Evolutionary conservation across 2,888 invertebrate species (phyloP).

Genomic region (Netelia fuscicornis): DNA sequence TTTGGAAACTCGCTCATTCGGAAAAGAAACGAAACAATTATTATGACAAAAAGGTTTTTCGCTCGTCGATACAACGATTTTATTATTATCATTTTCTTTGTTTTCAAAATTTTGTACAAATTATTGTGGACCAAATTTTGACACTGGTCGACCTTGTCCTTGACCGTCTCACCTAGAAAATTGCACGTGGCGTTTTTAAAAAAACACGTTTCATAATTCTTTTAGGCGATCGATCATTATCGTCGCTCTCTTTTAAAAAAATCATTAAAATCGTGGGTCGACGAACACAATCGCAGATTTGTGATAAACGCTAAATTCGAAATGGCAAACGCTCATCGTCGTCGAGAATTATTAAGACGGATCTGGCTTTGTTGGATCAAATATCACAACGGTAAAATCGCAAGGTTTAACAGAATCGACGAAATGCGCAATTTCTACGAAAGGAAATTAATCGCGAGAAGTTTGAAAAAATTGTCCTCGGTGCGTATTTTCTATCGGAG

Average conservation of each 20-base stretch:
- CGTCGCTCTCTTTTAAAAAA: slow-evolving; percentile 24
- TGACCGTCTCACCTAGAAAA: background rate
- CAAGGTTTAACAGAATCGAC: slow-evolving; percentile 41
- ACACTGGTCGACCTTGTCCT: background rate
- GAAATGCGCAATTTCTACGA: slow-evolving; percentile 34
- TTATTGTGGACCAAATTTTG: background rate
- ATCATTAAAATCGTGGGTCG: slow-evolving; percentile 40
- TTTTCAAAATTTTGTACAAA: slow-evolving; percentile 51
- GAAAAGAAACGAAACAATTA: slow-evolving; percentile 44
- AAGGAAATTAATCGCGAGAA: slow-evolving; percentile 60
- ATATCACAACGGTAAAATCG: slow-evolving; percentile 62
- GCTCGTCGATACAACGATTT: background rate
- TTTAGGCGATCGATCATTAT: slow-evolving; percentile 50
- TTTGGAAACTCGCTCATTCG: slow-evolving; percentile 57
- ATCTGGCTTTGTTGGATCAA: slow-evolving; percentile 64
- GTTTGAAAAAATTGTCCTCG: slow-evolving; percentile 63
- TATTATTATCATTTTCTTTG: too few species aligned
- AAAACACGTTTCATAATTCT: slow-evolving; percentile 7
- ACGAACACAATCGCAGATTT: background rate
- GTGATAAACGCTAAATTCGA: slow-evolving; percentile 32
- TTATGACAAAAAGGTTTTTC: slow-evolving; percentile 50
- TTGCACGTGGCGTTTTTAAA: slow-evolving; percentile 6
- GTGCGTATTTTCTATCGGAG: slow-evolving; percentile 49
- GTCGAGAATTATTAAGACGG: slow-evolving; percentile 59
- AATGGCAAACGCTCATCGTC: slow-evolving; percentile 46